Base-by-base conservation (phyloP, 2,113 vertebrate species). In the Hiodon alosoides region DNA sequence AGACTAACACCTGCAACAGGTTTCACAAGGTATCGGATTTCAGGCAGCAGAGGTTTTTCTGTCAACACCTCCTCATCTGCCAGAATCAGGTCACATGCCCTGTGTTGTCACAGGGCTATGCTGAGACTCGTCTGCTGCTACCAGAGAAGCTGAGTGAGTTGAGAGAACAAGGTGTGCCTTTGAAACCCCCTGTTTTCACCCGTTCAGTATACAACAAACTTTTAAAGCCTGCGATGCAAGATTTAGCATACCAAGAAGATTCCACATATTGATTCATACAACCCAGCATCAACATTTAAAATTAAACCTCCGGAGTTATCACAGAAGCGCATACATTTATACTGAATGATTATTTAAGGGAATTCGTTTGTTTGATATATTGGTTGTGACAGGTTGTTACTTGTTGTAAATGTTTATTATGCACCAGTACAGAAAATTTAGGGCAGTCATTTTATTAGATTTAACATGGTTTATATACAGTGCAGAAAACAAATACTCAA, bases 401-500 rank as follows among this genome's bases (percentile, higher is more conserved):
- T 31, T 31, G 31, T 31, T 31, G 31, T 31, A 31, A 31, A 31
- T 31, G 31, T 31, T 31, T 31, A 31, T 31, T 31, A 31, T 31
- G 31, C 31, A 31, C 31, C 31, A 31, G 31, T 31, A 31, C 31
- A 31, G 31, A 31, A 83, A 86, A 71, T 69, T 78, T 80, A 84
- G 81, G 31, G 81, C 83, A 78, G 55, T 79, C 69, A 82, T 87
- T 88, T 86, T 85, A 84, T 85, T 77, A 73, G 77, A 75, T 69
- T 66, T 3, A 72, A 78, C 65, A 76, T 78, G 81, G 78, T 81
- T 85, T 85, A 79, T 84, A 82, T 86, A 84, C 82, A 82, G 71
- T 76, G 54, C 88, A 83, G 86, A 66, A 77, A 82, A 78, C n/a
- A 85, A 77, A 72, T 31, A 31, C 31, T 31, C 31, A 31, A 31